phyloP scores from a whole-genome alignment of 64 coral and sea anemone species.

The Stylophora pistillata region DNA sequence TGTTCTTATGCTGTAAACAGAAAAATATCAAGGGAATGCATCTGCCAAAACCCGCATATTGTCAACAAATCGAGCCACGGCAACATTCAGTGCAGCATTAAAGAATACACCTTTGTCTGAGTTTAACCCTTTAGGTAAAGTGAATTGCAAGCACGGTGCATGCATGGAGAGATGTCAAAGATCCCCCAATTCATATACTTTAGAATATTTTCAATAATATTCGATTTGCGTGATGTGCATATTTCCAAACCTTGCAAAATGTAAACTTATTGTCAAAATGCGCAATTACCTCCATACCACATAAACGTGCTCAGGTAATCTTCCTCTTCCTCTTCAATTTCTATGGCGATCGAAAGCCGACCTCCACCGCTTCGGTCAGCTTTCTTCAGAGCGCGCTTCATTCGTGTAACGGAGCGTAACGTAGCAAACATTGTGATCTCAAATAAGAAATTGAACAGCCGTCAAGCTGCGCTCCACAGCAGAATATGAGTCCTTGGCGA shows the following conservation, averaged over 20 bases:
- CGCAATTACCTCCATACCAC: slow-evolving; percentile 80
- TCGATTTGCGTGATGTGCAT: not conserved
- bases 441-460: slow-evolving; percentile 1
- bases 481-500: not conserved
- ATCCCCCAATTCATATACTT: not conserved
- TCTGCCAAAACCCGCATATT: too few species aligned
- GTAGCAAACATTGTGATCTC: slow-evolving; percentile 81
- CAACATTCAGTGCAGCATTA: too few species aligned
- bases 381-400: slow-evolving; percentile 81
- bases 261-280: slow-evolving; percentile 41
- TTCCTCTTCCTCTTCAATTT: slow-evolving; percentile 62
- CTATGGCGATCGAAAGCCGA: slow-evolving; percentile 24
- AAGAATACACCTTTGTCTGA: too few species aligned
- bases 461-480: not conserved
- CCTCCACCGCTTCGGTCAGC: slow-evolving; percentile 8
- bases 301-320: slow-evolving; percentile 52
- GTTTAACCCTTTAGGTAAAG: too few species aligned
- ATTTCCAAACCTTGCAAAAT: not conserved
- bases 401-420: slow-evolving; percentile 82
- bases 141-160: too few species aligned
- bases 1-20: too few species aligned
- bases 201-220: not conserved
- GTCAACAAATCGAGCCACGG: too few species aligned
- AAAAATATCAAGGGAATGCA: too few species aligned
- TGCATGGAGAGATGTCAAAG: too few species aligned